phyloP scores from a whole-genome alignment of 2,113 vertebrate species.

The Halcyon senegalensis region DNA sequence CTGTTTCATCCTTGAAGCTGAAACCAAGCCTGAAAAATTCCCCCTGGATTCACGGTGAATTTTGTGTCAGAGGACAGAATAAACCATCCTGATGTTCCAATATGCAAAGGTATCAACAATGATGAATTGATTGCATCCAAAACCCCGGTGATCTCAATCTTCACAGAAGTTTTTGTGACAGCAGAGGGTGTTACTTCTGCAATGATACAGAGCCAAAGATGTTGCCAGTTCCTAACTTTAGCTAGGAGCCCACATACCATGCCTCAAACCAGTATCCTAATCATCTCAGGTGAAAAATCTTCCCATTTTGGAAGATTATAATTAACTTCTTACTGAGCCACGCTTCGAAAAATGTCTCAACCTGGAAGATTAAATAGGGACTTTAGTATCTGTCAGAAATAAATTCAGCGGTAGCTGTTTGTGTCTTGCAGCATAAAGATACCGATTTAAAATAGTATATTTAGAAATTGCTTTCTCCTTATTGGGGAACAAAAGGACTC shows the following conservation, averaged over 20 bases:
- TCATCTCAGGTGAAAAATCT: conserved; percentile 50
- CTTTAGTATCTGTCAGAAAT: conserved; percentile 25
- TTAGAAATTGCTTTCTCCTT: conserved; percentile 41
- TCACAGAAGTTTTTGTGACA: conserved; percentile 10
- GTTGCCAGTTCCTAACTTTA: conserved; percentile 49
- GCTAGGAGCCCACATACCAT: neutral
- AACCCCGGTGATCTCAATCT: neutral
- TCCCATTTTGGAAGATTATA: conserved; percentile 27
- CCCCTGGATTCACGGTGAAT: neutral
- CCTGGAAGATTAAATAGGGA: conserved; percentile 32
- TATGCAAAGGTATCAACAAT: neutral
- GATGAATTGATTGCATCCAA: neutral
- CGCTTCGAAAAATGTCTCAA: conserved; percentile 45
- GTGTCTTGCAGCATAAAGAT: conserved; percentile 2
- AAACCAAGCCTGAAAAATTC: neutral
- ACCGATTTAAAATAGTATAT: conserved; percentile 21
- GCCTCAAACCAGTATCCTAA: conserved; percentile 33
- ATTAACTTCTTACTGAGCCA: conserved; percentile 40
- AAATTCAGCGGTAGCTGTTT: conserved; percentile 38
- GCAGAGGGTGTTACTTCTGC: conserved; percentile 52
- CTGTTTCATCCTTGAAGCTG: neutral
- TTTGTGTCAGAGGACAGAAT: neutral
- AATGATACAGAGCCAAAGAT: conserved; percentile 11
- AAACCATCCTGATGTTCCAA: neutral
- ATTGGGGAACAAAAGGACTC: conserved; percentile 36